Conservation (phyloP, 2,888 invertebrate genomes). For the Altica lythri region DNA sequence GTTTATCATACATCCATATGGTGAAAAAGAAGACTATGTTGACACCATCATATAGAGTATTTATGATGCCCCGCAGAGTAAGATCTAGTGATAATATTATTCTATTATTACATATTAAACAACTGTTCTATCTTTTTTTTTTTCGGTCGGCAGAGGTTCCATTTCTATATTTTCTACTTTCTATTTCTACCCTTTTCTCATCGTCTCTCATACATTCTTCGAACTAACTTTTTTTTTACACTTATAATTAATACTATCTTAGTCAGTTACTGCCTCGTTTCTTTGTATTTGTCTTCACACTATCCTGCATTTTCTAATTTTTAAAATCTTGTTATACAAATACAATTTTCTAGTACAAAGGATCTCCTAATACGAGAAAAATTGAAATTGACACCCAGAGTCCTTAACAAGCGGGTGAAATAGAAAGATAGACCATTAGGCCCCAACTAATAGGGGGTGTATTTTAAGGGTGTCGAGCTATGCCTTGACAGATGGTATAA, state of each 20-base stretch:
- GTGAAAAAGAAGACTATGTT: constrained; percentile 30
- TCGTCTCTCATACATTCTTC: no score
- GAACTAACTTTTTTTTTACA: no score
- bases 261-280: no score
- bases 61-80: constrained; percentile 18
- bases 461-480: constrained; percentile 37
- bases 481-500: constrained; percentile 54
- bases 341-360: constrained; percentile 13
- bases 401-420: constrained; percentile 47
- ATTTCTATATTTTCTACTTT: no score
- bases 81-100: constrained; percentile 26
- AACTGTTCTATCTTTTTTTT: no score
- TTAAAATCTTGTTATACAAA: constrained; percentile 25
- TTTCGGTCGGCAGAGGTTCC: no score
- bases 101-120: no score
- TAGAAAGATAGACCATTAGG: constrained; percentile 46
- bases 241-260: no score
- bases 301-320: no score
- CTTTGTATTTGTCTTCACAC: no score
- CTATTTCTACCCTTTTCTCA: no score
- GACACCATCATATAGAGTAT: constrained; percentile 18
- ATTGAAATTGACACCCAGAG: constrained; percentile 54
- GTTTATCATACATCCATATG: constrained; percentile 45
- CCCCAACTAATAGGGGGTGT: constrained; percentile 45
- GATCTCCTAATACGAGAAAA: constrained; percentile 32